phyloP scores from a whole-genome alignment of 1,140 invertebrate genomes.

The Penaeus vannamei region DNA sequence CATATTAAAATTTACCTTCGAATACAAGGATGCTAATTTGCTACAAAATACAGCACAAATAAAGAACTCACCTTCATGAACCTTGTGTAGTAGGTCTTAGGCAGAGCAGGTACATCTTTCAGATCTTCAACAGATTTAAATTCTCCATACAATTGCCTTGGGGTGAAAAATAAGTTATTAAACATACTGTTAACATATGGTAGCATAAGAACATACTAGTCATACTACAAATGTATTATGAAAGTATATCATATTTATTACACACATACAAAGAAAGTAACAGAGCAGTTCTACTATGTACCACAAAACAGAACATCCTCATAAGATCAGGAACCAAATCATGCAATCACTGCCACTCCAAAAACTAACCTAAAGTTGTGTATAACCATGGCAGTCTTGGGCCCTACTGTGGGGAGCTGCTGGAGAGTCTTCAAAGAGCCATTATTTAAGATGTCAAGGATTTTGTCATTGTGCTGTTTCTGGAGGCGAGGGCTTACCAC shows the following conservation, averaged over 20 bases:
- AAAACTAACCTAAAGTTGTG: constrained; percentile 55
- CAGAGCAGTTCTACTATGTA: too few species aligned
- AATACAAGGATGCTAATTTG: too few species aligned
- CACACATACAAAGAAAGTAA: too few species aligned
- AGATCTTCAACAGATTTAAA: constrained; percentile 47
- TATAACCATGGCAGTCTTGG: constrained; percentile 62
- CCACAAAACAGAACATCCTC: too few species aligned
- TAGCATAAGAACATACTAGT: not conserved
- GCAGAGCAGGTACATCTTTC: constrained; percentile 39
- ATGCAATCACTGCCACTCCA: too few species aligned
- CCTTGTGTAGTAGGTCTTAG: constrained; percentile 7
- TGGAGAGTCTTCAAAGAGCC: constrained; percentile 43
- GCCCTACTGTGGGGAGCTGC: constrained; percentile 56
- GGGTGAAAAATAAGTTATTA: not conserved
- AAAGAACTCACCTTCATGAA: constrained; percentile 51
- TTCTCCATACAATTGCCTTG: constrained; percentile 54
- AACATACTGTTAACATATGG: not conserved
- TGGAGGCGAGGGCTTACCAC: constrained; percentile 13
- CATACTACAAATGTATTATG: not conserved
- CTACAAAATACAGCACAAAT: too few species aligned
- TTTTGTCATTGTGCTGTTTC: constrained; percentile 31
- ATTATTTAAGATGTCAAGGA: constrained; percentile 45
- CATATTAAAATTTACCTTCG: too few species aligned
- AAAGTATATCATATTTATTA: too few species aligned
- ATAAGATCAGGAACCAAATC: too few species aligned